Evolutionary conservation across 2,113 vertebrate species (phyloP).

Genomic region (Sphaerodactylus townsendi): DNA sequence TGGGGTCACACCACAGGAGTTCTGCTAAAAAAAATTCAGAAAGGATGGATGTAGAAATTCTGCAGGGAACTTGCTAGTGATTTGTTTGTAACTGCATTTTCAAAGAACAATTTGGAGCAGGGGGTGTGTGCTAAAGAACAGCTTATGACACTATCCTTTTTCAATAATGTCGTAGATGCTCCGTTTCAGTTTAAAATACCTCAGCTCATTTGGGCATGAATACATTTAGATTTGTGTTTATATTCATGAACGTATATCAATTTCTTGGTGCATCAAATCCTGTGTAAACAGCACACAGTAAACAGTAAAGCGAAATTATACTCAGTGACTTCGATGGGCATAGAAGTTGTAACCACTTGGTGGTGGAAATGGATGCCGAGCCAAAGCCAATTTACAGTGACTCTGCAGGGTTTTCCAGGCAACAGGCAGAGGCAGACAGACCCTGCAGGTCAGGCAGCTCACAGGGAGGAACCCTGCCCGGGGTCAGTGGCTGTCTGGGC

Average conservation of each 20-base stretch:
- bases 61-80: not conserved
- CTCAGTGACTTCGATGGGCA: not conserved
- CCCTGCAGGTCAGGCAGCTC: no score
- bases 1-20: not conserved
- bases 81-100: not conserved
- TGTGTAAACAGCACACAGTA: no score
- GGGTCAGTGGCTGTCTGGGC: no score
- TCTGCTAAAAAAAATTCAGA: not conserved
- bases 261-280: no score
- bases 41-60: not conserved
- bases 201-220: not conserved
- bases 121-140: not conserved
- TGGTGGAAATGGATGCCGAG: no score
- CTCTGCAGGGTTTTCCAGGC: no score
- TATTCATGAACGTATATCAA: not conserved
- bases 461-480: no score
- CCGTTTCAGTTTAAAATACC: no score
- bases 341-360: not conserved
- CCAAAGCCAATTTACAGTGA: no score
- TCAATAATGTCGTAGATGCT: not conserved
- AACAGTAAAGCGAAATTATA: not conserved
- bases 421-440: no score
- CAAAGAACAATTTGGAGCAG: not conserved
- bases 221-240: not conserved
- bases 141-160: not conserved